Evolutionary conservation across 2,113 vertebrate genomes (phyloP).

Genomic region (Cebus imitator): DNA sequence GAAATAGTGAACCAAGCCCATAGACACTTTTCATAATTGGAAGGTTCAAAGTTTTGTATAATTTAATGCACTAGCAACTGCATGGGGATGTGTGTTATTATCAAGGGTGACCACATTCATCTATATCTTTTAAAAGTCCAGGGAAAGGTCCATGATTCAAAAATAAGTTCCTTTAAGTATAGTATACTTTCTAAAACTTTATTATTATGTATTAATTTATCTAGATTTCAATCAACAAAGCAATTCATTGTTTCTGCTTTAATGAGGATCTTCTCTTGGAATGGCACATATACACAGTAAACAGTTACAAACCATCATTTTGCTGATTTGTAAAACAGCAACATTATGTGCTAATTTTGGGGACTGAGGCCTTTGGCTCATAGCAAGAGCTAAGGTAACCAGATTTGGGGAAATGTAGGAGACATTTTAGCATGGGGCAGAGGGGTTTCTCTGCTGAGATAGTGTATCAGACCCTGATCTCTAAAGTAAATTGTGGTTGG

Average conservation of each 20-base stretch:
- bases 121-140: neutral
- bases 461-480: neutral
- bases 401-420: neutral
- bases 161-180: neutral
- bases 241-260: neutral
- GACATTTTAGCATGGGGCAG: neutral
- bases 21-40: neutral
- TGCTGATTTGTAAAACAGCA: neutral
- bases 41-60: neutral
- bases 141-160: neutral
- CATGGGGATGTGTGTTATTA: neutral
- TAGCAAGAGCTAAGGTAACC: neutral
- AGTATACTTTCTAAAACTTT: conserved; percentile 2
- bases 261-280: neutral
- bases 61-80: neutral
- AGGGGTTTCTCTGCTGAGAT: neutral
- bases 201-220: neutral
- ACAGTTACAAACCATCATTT: neutral
- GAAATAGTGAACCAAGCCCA: neutral
- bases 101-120: neutral
- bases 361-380: neutral
- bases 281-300: neutral
- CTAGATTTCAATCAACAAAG: neutral
- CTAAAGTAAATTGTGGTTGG: neutral
- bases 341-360: neutral